Percentiles rank a stretch among this genome's conserved stretches.
Evolutionary conservation across 2,888 invertebrate species (phyloP).

Genomic region (Oscheius onirici): DNA sequence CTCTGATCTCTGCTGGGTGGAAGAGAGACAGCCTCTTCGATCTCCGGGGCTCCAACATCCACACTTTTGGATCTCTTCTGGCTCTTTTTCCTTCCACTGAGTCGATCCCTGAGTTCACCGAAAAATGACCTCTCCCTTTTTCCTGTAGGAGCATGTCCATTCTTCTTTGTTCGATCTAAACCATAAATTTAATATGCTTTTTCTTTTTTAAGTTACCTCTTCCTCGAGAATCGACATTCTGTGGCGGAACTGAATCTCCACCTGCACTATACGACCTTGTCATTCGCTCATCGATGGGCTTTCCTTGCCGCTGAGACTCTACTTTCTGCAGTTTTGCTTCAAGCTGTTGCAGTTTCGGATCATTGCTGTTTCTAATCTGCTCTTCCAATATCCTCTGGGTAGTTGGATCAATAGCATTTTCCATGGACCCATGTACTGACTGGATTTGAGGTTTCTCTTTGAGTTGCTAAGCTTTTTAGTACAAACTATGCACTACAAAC

Average conservation of each 20-base stretch:
- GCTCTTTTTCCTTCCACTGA: conserved; percentile 58
- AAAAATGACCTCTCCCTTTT: conserved; percentile 68
- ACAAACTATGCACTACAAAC: conserved; percentile 10
- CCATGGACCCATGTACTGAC: conserved; percentile 59
- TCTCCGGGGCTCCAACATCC: conserved; percentile 52
- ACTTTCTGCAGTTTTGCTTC: conserved; percentile 48
- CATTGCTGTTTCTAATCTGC: conserved; percentile 44
- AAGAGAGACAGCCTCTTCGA: conserved; percentile 68
- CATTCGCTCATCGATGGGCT: neutral
- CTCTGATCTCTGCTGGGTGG: conserved; percentile 69
- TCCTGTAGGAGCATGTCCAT: conserved; percentile 31
- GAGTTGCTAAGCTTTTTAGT: too few species aligned
- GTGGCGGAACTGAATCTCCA: conserved; percentile 20
- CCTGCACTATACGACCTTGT: conserved; percentile 21
- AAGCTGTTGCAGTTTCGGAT: conserved; percentile 41
- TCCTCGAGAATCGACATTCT: conserved; percentile 14
- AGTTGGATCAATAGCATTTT: conserved; percentile 58
- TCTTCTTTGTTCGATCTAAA: conserved; percentile 48
- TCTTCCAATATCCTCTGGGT: conserved; percentile 50
- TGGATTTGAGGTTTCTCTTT: conserved; percentile 58
- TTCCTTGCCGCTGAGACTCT: conserved; percentile 24
- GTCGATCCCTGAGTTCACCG: conserved; percentile 62
- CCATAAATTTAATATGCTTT: neutral
- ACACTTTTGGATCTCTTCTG: conserved; percentile 62
- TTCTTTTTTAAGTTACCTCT: too few species aligned